These are phyloP conservation scores for Ochropleura leucogaster DNA, from an alignment of 2,888 invertebrate genomes.

Conservation along the genomic window DNA sequence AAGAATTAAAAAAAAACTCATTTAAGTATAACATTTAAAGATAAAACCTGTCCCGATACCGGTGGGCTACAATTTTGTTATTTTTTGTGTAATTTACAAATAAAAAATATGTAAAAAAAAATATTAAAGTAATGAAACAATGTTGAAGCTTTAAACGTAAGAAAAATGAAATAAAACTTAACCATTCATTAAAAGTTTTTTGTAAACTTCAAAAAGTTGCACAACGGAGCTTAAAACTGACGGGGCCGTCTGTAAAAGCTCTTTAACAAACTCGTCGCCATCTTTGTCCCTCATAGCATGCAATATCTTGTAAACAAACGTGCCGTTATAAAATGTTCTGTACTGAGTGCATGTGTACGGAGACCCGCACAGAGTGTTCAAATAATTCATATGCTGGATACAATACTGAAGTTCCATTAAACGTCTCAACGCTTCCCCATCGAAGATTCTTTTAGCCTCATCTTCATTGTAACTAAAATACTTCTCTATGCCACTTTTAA, in stretches of 20 bases:
- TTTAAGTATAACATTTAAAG: not conserved
- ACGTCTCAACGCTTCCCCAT: constrained; percentile 54
- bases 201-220: constrained; percentile 35
- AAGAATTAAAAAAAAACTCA: not conserved
- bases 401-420: constrained; percentile 71
- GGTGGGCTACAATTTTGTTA: too few relatives aligned
- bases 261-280: constrained; percentile 18
- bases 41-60: too few relatives aligned
- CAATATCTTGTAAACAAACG: constrained; percentile 69
- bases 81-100: too few relatives aligned
- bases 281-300: constrained; percentile 31
- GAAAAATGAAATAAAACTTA: not conserved
- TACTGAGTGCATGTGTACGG: constrained; percentile 64
- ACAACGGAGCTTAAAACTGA: constrained; percentile 20
- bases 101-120: too few relatives aligned
- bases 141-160: not conserved
- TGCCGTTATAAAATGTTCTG: constrained; percentile 69
- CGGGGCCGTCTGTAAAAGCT: constrained; percentile 29
- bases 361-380: constrained; percentile 72
- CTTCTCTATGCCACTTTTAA: not conserved
- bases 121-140: not conserved
- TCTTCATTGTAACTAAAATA: constrained; percentile 48
- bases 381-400: constrained; percentile 69
- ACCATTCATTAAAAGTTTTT: not conserved
- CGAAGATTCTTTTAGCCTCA: constrained; percentile 57